A percentile compares a stretch with the other conserved stretches of the same genome.
phyloP scores from a whole-genome alignment of 1,140 invertebrate species.

The Sogatella furcifera region DNA sequence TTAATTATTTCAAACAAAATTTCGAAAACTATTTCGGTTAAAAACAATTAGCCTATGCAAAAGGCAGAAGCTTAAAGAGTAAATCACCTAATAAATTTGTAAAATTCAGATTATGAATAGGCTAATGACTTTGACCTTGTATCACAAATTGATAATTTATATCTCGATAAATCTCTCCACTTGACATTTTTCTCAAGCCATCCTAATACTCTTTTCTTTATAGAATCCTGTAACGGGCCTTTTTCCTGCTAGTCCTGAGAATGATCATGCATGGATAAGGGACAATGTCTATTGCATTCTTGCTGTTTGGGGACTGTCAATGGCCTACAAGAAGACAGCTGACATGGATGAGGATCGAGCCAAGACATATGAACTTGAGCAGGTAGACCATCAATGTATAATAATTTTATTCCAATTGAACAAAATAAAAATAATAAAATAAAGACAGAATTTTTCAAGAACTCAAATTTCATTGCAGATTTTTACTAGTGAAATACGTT shows the following conservation, averaged over 20 bases:
- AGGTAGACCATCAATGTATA: conserved; percentile 36
- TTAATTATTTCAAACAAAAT: too few species aligned
- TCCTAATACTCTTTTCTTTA: conserved; percentile 10
- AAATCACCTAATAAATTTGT: too few species aligned
- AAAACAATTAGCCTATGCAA: background rate
- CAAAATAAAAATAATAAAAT: too few species aligned
- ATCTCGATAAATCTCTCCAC: background rate
- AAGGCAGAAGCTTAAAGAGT: background rate
- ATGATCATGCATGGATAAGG: conserved; percentile 94
- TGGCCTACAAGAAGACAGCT: conserved; percentile 97
- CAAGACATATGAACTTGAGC: conserved; percentile 95
- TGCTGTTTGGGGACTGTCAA: conserved; percentile 93
- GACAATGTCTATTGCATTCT: conserved; percentile 97
- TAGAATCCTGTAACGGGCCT: conserved; percentile 91
- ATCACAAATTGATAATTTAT: background rate
- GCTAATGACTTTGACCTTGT: background rate
- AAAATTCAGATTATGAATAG: background rate
- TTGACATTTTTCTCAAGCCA: background rate
- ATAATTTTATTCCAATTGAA: background rate
- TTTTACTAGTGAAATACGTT: too few species aligned
- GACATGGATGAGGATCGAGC: conserved; percentile 97
- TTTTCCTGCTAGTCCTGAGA: conserved; percentile 72
- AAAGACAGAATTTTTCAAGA: background rate
- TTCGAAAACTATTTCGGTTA: too few species aligned
- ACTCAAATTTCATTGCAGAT: background rate